phyloP scores from a whole-genome alignment of 2,113 vertebrate species.

The Cardinalis cardinalis region DNA sequence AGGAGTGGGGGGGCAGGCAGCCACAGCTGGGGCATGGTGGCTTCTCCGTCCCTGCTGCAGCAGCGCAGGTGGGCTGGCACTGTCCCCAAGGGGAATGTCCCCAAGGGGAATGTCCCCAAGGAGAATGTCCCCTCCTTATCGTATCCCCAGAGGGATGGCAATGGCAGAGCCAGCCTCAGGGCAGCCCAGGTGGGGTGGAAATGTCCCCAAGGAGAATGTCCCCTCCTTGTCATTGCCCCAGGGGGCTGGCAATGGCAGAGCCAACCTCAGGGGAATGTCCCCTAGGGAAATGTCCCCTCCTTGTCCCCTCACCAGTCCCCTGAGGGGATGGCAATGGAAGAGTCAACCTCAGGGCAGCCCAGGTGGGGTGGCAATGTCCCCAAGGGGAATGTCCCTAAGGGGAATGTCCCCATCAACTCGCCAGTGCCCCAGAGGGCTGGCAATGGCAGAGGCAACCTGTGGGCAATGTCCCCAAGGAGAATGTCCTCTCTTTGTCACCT shows the following conservation, averaged over 20 bases:
- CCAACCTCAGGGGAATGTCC: not conserved
- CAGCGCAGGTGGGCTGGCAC: not conserved
- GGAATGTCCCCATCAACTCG: not conserved
- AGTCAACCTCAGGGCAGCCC: not conserved
- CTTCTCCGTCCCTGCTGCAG: not conserved
- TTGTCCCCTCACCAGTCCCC: not conserved
- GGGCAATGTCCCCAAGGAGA: not conserved
- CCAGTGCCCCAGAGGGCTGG: not conserved
- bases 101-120: too few species aligned
- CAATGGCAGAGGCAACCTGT: not conserved
- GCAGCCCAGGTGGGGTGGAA: too few species aligned
- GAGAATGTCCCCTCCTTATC: too few species aligned
- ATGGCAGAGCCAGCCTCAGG: not conserved
- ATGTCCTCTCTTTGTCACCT: fast-evolving
- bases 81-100: not conserved
- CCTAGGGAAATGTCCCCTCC: too few species aligned
- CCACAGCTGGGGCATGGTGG: fast-evolving
- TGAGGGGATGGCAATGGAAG: fast-evolving
- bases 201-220: too few species aligned
- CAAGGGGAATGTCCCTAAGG: too few species aligned
- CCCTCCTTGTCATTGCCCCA: not conserved
- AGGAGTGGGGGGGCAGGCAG: not conserved
- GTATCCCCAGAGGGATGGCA: not conserved
- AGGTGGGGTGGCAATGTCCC: not conserved
- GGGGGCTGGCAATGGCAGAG: not conserved